Evolutionary conservation across 2,888 invertebrate species (phyloP).

Genomic region (Hyppa rectilinea): DNA sequence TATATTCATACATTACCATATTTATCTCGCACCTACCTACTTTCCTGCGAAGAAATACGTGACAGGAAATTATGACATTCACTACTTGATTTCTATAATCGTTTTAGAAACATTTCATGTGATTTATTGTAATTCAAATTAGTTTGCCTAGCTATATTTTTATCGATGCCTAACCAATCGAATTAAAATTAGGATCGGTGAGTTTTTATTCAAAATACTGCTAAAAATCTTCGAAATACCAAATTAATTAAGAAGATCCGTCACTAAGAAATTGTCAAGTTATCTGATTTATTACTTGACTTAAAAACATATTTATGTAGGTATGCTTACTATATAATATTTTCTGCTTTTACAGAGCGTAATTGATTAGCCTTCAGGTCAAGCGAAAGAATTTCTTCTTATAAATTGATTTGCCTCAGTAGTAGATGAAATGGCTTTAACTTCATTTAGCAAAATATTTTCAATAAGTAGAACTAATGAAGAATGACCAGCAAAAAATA

Average conservation of each 20-base stretch:
- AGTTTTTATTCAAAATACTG: not conserved
- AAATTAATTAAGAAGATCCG: conserved; percentile 9
- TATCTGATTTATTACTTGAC: conserved; percentile 20
- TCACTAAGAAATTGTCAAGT: not conserved
- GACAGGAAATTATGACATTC: conserved; percentile 41
- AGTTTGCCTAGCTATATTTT: not conserved
- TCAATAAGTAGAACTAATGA: conserved; percentile 42
- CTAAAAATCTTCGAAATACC: conserved; percentile 2
- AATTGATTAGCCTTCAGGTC: conserved; percentile 40
- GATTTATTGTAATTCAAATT: not conserved
- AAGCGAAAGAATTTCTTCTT: conserved; percentile 7
- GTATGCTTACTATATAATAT: not conserved
- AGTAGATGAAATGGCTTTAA: conserved; percentile 4
- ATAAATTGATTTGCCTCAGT: conserved; percentile 13
- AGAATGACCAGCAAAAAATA: conserved; percentile 43
- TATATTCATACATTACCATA: conserved; percentile 54
- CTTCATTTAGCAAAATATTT: conserved; percentile 18
- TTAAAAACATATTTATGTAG: not conserved
- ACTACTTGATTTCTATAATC: conserved; percentile 23
- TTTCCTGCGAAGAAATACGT: conserved; percentile 30
- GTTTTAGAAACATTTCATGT: not conserved
- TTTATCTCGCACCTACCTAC: conserved; percentile 29
- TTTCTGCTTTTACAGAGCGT: conserved; percentile 8
- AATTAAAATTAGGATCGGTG: not conserved
- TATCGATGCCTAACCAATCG: not conserved